phyloP scores from a whole-genome alignment of 2,888 invertebrate species.

The Acanthoscelides obtectus region DNA sequence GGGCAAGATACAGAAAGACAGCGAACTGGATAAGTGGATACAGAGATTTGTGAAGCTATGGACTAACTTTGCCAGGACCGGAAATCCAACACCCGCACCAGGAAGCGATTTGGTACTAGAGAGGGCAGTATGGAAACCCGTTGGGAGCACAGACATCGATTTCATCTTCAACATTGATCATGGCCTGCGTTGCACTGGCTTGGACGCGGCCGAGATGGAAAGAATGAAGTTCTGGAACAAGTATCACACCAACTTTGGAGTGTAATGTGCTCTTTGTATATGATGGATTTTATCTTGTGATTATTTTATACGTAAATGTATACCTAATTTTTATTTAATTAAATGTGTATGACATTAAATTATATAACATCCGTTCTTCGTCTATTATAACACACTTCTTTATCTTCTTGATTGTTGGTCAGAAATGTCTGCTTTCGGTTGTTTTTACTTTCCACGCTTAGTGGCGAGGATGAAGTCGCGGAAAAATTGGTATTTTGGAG shows the following conservation, averaged over 20 bases:
- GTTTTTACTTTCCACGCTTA: too few relatives aligned
- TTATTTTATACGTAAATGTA: not conserved
- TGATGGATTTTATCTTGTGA: not conserved
- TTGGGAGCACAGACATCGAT: slow-evolving; percentile 24
- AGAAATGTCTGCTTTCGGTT: too few relatives aligned
- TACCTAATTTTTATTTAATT: not conserved
- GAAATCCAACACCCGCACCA: slow-evolving; percentile 31
- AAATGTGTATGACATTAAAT: not conserved
- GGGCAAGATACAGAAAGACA: slow-evolving; percentile 18
- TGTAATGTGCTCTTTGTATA: not conserved
- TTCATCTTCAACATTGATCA: slow-evolving; percentile 34
- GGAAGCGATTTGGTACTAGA: slow-evolving; percentile 21
- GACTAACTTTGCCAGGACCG: slow-evolving; percentile 38
- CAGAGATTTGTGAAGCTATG: slow-evolving; percentile 35
- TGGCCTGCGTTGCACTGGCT: slow-evolving; percentile 22
- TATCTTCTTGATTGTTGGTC: too few relatives aligned
- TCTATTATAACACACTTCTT: too few relatives aligned
- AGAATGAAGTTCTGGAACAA: slow-evolving; percentile 37
- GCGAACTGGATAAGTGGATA: slow-evolving; percentile 30
- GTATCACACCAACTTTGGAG: not conserved
- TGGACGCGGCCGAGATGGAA: slow-evolving; percentile 28
- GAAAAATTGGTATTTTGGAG: too few relatives aligned
- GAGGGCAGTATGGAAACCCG: slow-evolving; percentile 31
- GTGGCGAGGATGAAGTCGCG: too few relatives aligned
- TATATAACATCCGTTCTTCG: too few relatives aligned